Conservation (phyloP, 92 coral and sea anemone species). For the Heliopora coerulea region DNA sequence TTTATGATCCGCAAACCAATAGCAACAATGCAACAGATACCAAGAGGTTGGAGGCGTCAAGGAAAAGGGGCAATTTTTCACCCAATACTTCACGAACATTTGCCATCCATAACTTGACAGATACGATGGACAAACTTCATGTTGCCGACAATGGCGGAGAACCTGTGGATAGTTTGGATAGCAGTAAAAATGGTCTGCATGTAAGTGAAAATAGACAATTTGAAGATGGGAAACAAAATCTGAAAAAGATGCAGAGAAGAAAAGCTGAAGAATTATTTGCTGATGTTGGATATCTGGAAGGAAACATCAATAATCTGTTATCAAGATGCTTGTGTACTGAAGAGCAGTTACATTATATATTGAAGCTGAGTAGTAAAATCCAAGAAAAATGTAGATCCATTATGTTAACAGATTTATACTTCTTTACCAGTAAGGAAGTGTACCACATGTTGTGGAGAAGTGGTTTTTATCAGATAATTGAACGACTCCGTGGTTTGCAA, state of each 20-base stretch:
- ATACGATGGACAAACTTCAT: neutral
- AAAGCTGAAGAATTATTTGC: slow-evolving; percentile 10
- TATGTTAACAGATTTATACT: slow-evolving; percentile 73
- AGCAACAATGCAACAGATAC: neutral
- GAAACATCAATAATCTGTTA: slow-evolving; percentile 22
- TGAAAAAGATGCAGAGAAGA: slow-evolving; percentile 2
- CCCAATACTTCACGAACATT: neutral
- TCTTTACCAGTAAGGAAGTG: slow-evolving; percentile 71
- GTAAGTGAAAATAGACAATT: neutral
- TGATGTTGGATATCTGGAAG: slow-evolving; percentile 15
- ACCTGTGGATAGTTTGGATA: neutral
- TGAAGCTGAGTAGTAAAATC: slow-evolving; percentile 59
- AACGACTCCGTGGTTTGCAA: slow-evolving; percentile 70
- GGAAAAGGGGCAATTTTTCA: neutral
- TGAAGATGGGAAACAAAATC: neutral
- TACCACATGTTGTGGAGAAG: slow-evolving; percentile 80
- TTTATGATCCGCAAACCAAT: neutral
- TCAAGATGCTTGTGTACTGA: slow-evolving; percentile 8
- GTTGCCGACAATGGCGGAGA: neutral
- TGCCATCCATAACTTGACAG: neutral
- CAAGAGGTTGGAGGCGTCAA: neutral
- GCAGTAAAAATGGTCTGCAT: neutral
- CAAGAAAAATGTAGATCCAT: slow-evolving; percentile 80
- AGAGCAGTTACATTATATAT: neutral
- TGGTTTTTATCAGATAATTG: slow-evolving; percentile 90